Percentiles rank a stretch among this genome's conserved stretches.
phyloP scores from a whole-genome alignment of 2,888 invertebrate genomes.

The Bellardia pandia region DNA sequence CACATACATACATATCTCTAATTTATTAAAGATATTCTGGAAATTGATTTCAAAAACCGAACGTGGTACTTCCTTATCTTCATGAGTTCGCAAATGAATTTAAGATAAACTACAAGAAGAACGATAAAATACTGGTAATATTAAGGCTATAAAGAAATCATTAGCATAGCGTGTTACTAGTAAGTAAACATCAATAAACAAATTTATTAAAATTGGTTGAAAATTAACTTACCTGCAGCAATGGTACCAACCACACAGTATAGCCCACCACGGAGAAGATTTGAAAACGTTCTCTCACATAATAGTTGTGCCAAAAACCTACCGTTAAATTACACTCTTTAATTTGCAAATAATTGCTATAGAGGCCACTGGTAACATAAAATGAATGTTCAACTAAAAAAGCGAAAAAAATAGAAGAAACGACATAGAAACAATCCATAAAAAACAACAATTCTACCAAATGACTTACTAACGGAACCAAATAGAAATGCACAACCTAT shows the following conservation, averaged over 20 bases:
- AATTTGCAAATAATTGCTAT: conserved; percentile 80
- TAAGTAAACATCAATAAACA: too few species aligned
- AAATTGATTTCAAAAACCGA: too few species aligned
- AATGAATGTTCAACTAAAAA: conserved; percentile 77
- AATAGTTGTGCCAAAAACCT: conserved; percentile 80
- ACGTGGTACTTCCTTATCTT: too few species aligned
- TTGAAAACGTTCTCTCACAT: conserved; percentile 79
- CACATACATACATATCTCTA: too few species aligned
- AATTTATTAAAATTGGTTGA: too few species aligned
- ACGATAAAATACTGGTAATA: too few species aligned
- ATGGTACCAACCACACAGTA: conserved; percentile 76
- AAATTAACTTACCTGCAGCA: conserved; percentile 76
- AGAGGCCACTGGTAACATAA: conserved; percentile 78
- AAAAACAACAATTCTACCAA: not conserved
- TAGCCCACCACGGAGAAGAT: conserved; percentile 78
- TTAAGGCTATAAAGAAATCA: too few species aligned
- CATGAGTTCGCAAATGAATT: too few species aligned
- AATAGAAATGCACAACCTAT: conserved; percentile 78
- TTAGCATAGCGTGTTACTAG: too few species aligned
- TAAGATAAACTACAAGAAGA: too few species aligned
- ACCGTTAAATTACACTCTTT: conserved; percentile 80
- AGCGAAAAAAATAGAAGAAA: conserved; percentile 2
- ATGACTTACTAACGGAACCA: conserved; percentile 76
- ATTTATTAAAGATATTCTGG: too few species aligned
- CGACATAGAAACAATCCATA: not conserved